Base-by-base conservation (phyloP, 2,113 vertebrate species). In the Capreolus pygargus region DNA sequence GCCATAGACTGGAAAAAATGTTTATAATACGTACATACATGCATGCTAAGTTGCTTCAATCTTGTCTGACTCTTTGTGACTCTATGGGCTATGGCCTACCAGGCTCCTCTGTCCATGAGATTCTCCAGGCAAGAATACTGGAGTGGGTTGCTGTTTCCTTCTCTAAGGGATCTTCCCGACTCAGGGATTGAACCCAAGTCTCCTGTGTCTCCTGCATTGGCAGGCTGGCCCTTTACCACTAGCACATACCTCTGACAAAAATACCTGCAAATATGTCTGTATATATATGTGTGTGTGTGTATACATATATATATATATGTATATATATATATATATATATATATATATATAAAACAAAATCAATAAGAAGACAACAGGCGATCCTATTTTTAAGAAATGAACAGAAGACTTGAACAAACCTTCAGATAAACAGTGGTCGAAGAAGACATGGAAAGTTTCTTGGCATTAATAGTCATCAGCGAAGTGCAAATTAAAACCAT, bases 401-500 rank as follows among this genome's bases (percentile, higher is more conserved):
- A 60, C 27, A 23, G 55, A 85, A 60, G 28, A 45, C 47, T 78
- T 95, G 19, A 78, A 78, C 54, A 86, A 55, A 54, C 43, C n/a
- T 50, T 95, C 86, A 74, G 27, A 76, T 57, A 85, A 7, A 76
- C 19, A 25, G 8, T n/a, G 21, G 28, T 81, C 36, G 45, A 27
- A n/a, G 47, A 36, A 88, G 9, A 28, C 12, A 27, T 21, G 57
- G 78, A 50, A 94, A 89, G 33, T 89, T 58, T 58, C n/a, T 74
- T 74, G 61, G 50, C 54, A 27, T 82, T 70, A 64, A 82, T 52
- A 58, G 9, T 93, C 23, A 93, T 8, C 23, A 84, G 17, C 13
- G 11, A 13, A 96, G 10, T 93, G 52, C 76, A 93, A 74, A 95
- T 92, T 83, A 45, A 90, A 93, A 76, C 23, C 28, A 79, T 30